Evolutionary conservation across 2,113 vertebrate species (phyloP).

Genomic region (Empidonax traillii): DNA sequence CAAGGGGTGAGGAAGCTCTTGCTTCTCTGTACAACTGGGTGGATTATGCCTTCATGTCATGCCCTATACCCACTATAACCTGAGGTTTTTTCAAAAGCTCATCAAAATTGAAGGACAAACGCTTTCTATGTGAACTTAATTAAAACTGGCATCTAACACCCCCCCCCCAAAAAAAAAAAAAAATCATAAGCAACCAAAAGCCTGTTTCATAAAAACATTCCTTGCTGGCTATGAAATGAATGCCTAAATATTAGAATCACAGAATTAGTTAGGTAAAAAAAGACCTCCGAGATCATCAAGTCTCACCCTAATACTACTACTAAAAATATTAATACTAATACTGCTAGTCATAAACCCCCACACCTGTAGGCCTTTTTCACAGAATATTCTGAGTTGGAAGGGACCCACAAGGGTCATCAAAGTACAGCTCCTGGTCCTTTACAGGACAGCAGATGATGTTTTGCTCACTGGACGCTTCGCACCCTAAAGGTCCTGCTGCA

Average conservation of each 20-base stretch:
- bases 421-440: not conserved
- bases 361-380: not conserved
- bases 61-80: not conserved
- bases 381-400: not conserved
- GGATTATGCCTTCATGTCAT: not conserved
- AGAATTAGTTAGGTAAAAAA: not conserved
- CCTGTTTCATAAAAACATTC: not conserved
- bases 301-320: not conserved
- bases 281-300: not conserved
- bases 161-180: not conserved
- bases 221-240: not conserved
- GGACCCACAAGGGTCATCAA: not conserved
- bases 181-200: not conserved
- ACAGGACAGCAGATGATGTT: not conserved
- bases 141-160: not conserved
- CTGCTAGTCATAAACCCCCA: not conserved
- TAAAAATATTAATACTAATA: not conserved
- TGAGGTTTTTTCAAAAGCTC: not conserved
- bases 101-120: not conserved
- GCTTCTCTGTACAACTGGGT: not conserved
- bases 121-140: not conserved
- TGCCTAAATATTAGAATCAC: not conserved
- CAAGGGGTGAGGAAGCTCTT: not conserved
- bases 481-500: not conserved
- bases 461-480: not conserved